Conservation (phyloP, 2,888 invertebrate genomes). For the Thelaira solivaga region DNA sequence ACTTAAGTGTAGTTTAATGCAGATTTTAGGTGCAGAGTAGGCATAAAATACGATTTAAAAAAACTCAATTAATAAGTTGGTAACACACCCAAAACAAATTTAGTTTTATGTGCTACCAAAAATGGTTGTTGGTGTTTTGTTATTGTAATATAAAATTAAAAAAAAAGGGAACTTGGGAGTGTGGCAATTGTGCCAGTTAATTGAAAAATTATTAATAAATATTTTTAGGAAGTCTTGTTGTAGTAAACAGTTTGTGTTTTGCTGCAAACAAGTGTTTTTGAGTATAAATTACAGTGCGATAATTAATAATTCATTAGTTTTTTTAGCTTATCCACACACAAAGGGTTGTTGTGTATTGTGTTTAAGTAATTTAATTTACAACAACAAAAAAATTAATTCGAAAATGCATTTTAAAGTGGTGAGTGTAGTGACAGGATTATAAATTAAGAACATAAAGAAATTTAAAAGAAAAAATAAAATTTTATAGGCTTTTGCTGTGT, state of each 20-base stretch:
- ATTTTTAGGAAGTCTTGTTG: constrained; percentile 23
- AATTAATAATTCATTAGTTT: constrained; percentile 68
- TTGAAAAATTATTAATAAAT: constrained; percentile 24
- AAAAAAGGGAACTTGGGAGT: constrained; percentile 5
- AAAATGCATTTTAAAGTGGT: constrained; percentile 71
- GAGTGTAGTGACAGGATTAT: constrained; percentile 43
- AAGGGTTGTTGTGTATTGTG: constrained; percentile 45
- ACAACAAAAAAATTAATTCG: constrained; percentile 57
- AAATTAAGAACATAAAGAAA: no score
- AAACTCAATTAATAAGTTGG: not conserved
- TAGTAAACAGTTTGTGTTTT: no score
- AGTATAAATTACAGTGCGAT: constrained; percentile 70
- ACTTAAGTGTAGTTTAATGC: no score
- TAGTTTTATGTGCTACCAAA: constrained; percentile 43
- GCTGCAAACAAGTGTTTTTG: constrained; percentile 36
- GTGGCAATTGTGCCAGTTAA: not conserved
- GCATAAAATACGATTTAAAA: no score
- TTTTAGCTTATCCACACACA: constrained; percentile 57
- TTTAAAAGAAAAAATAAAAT: not conserved
- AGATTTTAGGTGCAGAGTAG: no score
- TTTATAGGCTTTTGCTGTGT: constrained; percentile 61
- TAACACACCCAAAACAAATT: constrained; percentile 52
- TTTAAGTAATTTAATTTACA: constrained; percentile 45
- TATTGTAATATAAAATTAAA: no score
- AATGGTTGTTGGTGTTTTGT: constrained; percentile 10